Base-by-base conservation (phyloP, 2,888 invertebrate species). In the Cerceris ruficornis region DNA sequence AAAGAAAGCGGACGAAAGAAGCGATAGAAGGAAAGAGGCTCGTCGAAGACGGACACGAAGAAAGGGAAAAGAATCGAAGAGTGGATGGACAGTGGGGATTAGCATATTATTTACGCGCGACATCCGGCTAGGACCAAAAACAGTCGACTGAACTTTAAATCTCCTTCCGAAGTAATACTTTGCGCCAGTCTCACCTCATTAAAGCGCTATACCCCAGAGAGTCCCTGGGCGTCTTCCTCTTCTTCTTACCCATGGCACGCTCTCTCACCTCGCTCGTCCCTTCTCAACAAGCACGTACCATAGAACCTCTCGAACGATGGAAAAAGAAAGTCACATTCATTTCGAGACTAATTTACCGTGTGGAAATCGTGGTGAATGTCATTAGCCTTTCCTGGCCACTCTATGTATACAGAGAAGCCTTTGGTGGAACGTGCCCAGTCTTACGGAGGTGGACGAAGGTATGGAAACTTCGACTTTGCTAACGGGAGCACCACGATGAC, bases 101-200 rank as follows among this genome's bases (percentile, higher is more conserved):
- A 91, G 89, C 91, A 92, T 92, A 90, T 91, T 91, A 91, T 92
- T 92, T 91, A 90, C 90, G 73, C 75, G 75, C 83, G 80, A 80
- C 75, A 67, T 79, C 83, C 77, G 69, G 14, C 43, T 43, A 49
- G n/a, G 55, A 87, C 86, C 87, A 83, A 84, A 85, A 87, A 88
- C 87, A 87, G 86, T 87, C 80, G 83, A 81, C 88, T 84, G 86
- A 91, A 91, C 90, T 91, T 91, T 90, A 91, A 91, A 90, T 91
- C 91, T 89, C 78, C 87, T 89, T 88, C 85, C 87, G 86, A 28
- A 88, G 88, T 89, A 89, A 90, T 90, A 90, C 90, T 85, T 84
- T 69, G 80, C 80, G 65, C 41, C 75, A 42, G 81, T 78, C 84
- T 71, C 74, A 72, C 78, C 74, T 83, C 83, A 75, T 83, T 83